phyloP scores from a whole-genome alignment of 2,113 vertebrate species.

The Misgurnus mizolepis region DNA sequence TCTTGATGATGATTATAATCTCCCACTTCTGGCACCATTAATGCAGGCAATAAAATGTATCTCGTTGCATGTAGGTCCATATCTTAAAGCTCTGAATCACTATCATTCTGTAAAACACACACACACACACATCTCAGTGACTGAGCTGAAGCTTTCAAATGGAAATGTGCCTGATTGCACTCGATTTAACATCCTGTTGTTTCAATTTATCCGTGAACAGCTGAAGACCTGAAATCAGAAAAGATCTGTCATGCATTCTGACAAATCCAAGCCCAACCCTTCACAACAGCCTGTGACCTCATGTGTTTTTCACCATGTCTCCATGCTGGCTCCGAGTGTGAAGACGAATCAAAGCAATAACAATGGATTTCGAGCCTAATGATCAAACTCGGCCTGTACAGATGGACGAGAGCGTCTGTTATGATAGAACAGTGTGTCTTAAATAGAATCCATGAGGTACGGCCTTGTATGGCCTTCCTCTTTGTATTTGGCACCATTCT shows the following conservation, averaged over 20 bases:
- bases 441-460: conserved; percentile 84
- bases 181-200: neutral
- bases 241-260: neutral
- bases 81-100: neutral
- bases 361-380: conserved; percentile 30
- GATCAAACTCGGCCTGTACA: conserved; percentile 1
- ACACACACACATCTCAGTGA: neutral
- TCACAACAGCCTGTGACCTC: conserved; percentile 18
- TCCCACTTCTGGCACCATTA: neutral
- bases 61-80: neutral
- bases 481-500: conserved; percentile 70
- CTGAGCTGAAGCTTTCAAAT: too few relatives aligned
- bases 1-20: neutral
- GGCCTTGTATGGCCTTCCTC: conserved; percentile 86
- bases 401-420: conserved; percentile 33
- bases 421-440: conserved; percentile 66
- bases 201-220: neutral
- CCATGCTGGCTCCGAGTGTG: neutral
- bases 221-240: neutral
- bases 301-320: neutral
- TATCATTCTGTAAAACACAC: too few relatives aligned
- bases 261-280: neutral
- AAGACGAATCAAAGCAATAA: conserved; percentile 8
- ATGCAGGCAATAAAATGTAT: neutral
- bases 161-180: neutral